Evolutionary conservation across 37 sponge, comb jelly and placozoan species (phyloP), one percentile per base, ranked within the genome.

Genomic region (Petrosia ficiformis): DNA sequence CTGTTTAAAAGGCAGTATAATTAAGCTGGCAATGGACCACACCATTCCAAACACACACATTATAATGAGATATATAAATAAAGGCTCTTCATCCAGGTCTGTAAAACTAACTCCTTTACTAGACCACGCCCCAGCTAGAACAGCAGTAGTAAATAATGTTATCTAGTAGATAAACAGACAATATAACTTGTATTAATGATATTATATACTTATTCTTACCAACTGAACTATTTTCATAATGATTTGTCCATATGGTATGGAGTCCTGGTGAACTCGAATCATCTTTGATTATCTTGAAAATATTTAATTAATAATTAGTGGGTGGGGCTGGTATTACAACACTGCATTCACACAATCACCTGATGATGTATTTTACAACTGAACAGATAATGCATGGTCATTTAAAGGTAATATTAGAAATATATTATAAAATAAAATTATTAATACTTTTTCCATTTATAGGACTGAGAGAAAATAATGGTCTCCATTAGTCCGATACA

Each of bases 61-160:
- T 29, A 61, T 29, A 26, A 61, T 61, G 14, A 26, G n/a, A n/a
- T n/a, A 61, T 29, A 26, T 29, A 61, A 61, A 61, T 24, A 26
- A 22, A 5, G 5, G 28, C 11, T n/a, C 63, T 6, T 24, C 26
- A n/a, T 61, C n/a, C 5, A 61, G 26, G n/a, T 61, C 63, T n/a
- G 63, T 61, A n/a, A 61, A 61, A 5, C n/a, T 11, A 6, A 61
- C 63, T n/a, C 63, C 63, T 61, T 61, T 11, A 61, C 63, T 61
- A 61, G 28, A 26, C 63, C 63, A 61, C 11, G 63, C 63, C 6
- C 28, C 63, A 61, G 63, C 63, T 26, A 61, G 26, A 6, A 61
- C 28, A 26, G n/a, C 5, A 26, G 28, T 29, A n/a, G n/a, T 5
- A 5, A n/a, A 11, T 5, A 61, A 29, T n/a, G 63, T 61, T 5